Conservation (phyloP, 2,797 vertebrate genomes). For the Gadopsis marmoratus region DNA sequence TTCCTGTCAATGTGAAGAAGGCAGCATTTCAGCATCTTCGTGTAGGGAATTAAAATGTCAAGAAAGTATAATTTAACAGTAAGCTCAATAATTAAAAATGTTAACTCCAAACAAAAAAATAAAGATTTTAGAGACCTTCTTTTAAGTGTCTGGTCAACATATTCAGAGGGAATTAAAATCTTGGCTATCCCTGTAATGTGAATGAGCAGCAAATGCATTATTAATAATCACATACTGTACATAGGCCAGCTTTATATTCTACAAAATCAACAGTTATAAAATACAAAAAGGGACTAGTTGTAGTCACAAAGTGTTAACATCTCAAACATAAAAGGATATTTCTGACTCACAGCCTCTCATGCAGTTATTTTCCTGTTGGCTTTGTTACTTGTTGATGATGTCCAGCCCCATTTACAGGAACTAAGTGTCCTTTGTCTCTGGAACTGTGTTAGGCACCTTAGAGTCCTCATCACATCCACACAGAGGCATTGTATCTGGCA, state of each 20-base stretch:
- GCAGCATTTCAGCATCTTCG: neutral
- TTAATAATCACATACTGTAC: neutral
- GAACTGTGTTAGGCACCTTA: slow-evolving; percentile 4
- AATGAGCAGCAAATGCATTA: neutral
- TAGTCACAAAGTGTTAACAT: neutral
- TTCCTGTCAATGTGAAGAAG: neutral
- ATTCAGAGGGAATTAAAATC: slow-evolving; percentile 3
- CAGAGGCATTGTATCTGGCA: slow-evolving; percentile 38
- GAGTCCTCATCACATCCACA: slow-evolving; percentile 27
- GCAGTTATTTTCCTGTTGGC: slow-evolving; percentile 22
- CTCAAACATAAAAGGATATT: slow-evolving; percentile 24
- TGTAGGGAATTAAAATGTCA: neutral
- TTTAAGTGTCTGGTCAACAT: neutral
- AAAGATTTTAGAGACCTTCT: neutral
- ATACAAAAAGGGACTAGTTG: slow-evolving; percentile 12
- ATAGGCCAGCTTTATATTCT: neutral
- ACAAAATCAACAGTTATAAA: slow-evolving; percentile 10
- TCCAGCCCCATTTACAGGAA: slow-evolving; percentile 29
- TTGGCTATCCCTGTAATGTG: neutral
- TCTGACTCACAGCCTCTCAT: slow-evolving; percentile 27
- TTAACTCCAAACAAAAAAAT: neutral
- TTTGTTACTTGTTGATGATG: slow-evolving; percentile 33
- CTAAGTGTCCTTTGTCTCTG: slow-evolving; percentile 29
- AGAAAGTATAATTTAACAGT: neutral
- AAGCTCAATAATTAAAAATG: neutral